Evolutionary conservation across 2,113 vertebrate genomes (phyloP), one percentile per base, ranked within the genome.

Genomic region (Chloropsis hardwickii): DNA sequence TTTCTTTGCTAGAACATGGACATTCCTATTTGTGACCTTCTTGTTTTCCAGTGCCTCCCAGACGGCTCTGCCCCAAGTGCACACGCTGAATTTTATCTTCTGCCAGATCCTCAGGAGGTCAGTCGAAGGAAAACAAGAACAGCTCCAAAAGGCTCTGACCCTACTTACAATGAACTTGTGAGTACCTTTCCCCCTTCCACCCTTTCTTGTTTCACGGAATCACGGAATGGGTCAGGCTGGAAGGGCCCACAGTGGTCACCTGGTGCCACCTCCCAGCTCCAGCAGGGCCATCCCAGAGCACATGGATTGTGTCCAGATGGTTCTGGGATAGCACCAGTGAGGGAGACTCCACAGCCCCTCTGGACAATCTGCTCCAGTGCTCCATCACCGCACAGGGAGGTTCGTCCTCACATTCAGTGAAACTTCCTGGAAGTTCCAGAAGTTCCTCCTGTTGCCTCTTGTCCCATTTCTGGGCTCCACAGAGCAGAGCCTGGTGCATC

Each of bases 161-260:
- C 99, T 78, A 98, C 98, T 47, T 99, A 98, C 97, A 99, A 99
- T 86, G 98, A 99, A 93, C 98, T 99, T 96, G 99, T 99, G 97
- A 96, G 97, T 98, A 88, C 72, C 7, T 3, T 37, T 91, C 65
- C 27, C 64, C 58, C 56, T 48, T 82, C 40, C 69, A n/a, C 23
- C 31, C 4, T 31, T 91, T 92, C 66, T 40, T 90, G 33, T 42
- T 27, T 23, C 62, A 42, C 0, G 0, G 17, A 47, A 9, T 22
- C n/a, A 5, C 4, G 2, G 40, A 27, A 21, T 27, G 40, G 11
- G 29, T 50, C 35, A 33, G 50, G 57, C 67, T 80, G 50, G 35
- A 22, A 40, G 13, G 29, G 21, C 1, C 20, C 61, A 61, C 29
- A 27, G 24, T 9, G 53, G 13, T 17, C 39, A n/a, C 13, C 28